A percentile compares a stretch with the other conserved stretches of the same genome.
Evolutionary conservation across 2,113 vertebrate genomes (phyloP).

Genomic region (Apodemus speciosus): DNA sequence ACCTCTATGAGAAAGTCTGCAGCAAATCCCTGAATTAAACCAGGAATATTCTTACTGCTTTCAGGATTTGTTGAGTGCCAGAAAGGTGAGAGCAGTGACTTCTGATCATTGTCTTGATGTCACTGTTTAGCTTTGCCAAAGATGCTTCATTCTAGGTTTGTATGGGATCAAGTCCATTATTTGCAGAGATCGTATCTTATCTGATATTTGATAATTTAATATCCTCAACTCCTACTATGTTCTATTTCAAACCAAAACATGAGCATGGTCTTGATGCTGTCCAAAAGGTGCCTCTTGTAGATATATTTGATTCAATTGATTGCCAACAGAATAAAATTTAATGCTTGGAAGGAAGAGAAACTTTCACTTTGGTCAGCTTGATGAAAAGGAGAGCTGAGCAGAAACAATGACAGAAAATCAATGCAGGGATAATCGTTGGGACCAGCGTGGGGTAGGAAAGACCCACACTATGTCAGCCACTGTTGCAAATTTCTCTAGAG

Average conservation of each 20-base stretch:
- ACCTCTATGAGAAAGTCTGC: background rate
- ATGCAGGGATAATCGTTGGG: background rate
- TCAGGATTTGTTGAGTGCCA: background rate
- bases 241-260: background rate
- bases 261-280: background rate
- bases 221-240: background rate
- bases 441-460: background rate
- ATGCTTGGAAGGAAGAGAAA: slow-evolving; percentile 30
- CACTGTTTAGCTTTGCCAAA: background rate
- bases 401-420: slow-evolving; percentile 44
- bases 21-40: background rate
- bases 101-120: background rate
- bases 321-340: slow-evolving; percentile 57
- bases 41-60: background rate
- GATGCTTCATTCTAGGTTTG: background rate
- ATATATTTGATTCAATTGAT: slow-evolving; percentile 48
- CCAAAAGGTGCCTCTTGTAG: background rate
- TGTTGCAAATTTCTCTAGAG: slow-evolving; percentile 1
- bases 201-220: background rate
- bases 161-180: background rate
- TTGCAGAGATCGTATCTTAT: background rate
- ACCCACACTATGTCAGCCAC: background rate
- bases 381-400: slow-evolving; percentile 24
- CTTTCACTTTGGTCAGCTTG: slow-evolving; percentile 10
- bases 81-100: background rate